Evolutionary conservation across 1,140 invertebrate species (phyloP).

Genomic region (Agrilus planipennis): DNA sequence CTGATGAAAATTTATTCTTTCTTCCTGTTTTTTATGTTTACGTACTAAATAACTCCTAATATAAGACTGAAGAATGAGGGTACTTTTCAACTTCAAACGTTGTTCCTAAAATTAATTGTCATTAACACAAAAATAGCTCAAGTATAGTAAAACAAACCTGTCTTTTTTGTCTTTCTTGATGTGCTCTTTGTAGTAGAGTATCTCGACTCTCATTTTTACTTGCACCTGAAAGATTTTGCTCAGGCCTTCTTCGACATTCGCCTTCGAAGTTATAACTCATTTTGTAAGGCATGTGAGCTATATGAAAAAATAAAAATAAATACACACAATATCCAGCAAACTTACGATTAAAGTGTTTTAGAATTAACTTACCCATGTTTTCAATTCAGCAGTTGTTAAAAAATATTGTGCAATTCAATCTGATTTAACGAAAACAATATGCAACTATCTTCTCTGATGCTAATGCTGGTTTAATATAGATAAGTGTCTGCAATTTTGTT

Average conservation of each 20-base stretch:
- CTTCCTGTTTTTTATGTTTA: conserved; percentile 48
- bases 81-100: conserved; percentile 52
- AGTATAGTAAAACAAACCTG: conserved; percentile 44
- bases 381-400: too few relatives aligned
- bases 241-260: conserved; percentile 73
- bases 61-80: conserved; percentile 65
- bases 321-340: too few relatives aligned
- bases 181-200: conserved; percentile 63
- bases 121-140: neutral
- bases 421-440: too few relatives aligned
- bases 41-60: conserved; percentile 63
- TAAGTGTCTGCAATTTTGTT: too few relatives aligned
- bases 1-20: conserved; percentile 57
- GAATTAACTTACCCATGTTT: too few relatives aligned
- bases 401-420: too few relatives aligned
- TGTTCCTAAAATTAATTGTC: conserved; percentile 41
- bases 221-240: conserved; percentile 82
- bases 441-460: too few relatives aligned
- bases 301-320: neutral
- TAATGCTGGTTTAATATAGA: too few relatives aligned
- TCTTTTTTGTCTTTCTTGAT: conserved; percentile 72
- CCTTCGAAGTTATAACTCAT: conserved; percentile 81
- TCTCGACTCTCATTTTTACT: conserved; percentile 66
- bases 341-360: too few relatives aligned
- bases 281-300: conserved; percentile 21